Evolutionary conservation across 2,113 vertebrate species (phyloP).

Genomic region (Anolis sagrei): DNA sequence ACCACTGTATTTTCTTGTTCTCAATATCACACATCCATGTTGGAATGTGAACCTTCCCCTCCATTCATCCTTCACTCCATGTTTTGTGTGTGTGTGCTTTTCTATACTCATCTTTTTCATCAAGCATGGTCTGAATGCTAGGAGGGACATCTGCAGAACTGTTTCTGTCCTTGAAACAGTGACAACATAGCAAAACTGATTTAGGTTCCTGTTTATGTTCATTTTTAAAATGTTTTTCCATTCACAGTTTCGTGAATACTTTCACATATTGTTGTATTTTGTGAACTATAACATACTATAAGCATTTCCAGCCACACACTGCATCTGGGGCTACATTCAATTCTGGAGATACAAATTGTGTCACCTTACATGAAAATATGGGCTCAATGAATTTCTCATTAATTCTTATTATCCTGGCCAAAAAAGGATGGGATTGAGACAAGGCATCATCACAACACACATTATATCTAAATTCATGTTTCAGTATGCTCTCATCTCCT

Average conservation of each 20-base stretch:
- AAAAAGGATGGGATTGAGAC: not conserved
- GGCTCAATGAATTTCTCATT: not conserved
- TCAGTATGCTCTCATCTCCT: not conserved
- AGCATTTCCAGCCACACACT: not conserved
- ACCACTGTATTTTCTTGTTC: not conserved
- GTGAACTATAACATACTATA: not conserved
- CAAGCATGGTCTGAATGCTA: too few relatives aligned
- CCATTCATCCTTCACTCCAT: too few relatives aligned
- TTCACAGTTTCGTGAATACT: not conserved
- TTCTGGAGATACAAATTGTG: not conserved
- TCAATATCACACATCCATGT: too few relatives aligned
- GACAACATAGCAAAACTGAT: too few relatives aligned
- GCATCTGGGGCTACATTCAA: not conserved
- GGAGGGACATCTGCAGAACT: too few relatives aligned
- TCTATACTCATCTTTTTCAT: too few relatives aligned
- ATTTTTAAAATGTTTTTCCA: not conserved
- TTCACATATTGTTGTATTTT: not conserved
- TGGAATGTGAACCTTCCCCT: too few relatives aligned
- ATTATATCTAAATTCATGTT: not conserved
- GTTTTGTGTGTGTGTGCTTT: too few relatives aligned
- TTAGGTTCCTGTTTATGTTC: too few relatives aligned
- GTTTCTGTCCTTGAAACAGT: too few relatives aligned
- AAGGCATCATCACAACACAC: not conserved
- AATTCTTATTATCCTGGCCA: not conserved
- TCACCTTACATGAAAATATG: not conserved